These are phyloP conservation scores for Zygogramma bicolorata DNA, from an alignment of 2,888 invertebrate species.

Conservation along the genomic window DNA sequence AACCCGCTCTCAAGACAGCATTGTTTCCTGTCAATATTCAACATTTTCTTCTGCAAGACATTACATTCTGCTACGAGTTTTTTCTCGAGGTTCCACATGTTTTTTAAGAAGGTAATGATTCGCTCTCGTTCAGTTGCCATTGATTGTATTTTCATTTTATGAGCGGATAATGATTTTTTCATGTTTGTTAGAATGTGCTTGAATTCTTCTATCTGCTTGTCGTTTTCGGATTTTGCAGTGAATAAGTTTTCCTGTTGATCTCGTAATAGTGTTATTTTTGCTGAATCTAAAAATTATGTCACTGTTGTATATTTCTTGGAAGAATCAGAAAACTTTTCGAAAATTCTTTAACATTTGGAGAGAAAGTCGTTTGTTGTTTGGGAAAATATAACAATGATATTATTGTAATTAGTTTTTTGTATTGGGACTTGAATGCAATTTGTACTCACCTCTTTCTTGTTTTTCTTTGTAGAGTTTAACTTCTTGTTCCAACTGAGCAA, in stretches of 20 bases:
- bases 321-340: too few relatives aligned
- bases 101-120: conserved; percentile 12
- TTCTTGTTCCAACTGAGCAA: conserved; percentile 41
- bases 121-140: conserved; percentile 20
- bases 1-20: conserved; percentile 26
- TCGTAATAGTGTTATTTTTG: neutral
- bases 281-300: conserved; percentile 3
- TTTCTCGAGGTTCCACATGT: conserved; percentile 18
- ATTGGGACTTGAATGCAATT: neutral
- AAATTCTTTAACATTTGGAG: too few relatives aligned
- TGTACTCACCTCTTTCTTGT: conserved; percentile 37
- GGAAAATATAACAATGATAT: too few relatives aligned
- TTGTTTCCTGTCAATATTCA: conserved; percentile 31
- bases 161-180: neutral
- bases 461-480: conserved; percentile 37
- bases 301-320: too few relatives aligned
- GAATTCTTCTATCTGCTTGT: neutral
- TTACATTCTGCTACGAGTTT: conserved; percentile 7
- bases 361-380: too few relatives aligned
- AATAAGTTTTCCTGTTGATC: neutral
- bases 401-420: too few relatives aligned
- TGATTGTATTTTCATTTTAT: conserved; percentile 2
- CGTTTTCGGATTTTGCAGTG: neutral
- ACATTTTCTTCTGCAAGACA: conserved; percentile 17
- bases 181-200: neutral